Base-by-base conservation (phyloP, 2,888 invertebrate species). In the Stenolophus ochropezus region DNA sequence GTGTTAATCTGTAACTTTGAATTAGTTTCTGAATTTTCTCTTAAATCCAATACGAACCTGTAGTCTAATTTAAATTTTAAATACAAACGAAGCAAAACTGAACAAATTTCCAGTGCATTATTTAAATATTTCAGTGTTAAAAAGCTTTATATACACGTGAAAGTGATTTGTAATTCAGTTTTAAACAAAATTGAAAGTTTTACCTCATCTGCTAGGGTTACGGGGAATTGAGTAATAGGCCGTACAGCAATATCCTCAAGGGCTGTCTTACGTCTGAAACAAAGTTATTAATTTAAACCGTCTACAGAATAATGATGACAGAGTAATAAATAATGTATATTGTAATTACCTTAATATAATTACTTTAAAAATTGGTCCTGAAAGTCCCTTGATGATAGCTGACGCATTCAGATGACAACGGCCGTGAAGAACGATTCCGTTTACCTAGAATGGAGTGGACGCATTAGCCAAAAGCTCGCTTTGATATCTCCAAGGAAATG, bases 341-440 rank as follows among this genome's bases (percentile, higher is more conserved):
- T 27, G 49, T 49, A 49, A 49, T 90, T 90, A 97, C 97, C 97
- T 94, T 85, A 96, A 90, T 74, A 97, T 91, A 84, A 98, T 94
- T 87, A 98, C 93, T 89, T 96, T 97, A 90, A 97, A 94, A 84
- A 93, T 91, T 16, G 94, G 94, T 61, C 95, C 95, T 6, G 95
- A 93, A 84, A 98, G 91, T 73, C 96, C 95, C 90, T 98, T 98
- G 89, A 99, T 98, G 88, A 98, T 95, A 21, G 96, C 96, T 0
- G 98, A 97, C 18, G 98, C 98, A 89, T 98, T 98, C 84, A 98
- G 93, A 89, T 99, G 99, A 89, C 98, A 98, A 86, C 98, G 92
- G 82, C 98, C 98, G 89, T 97, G 95, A 71, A 99, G 91, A 14
- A 98, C 97, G 83, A 95, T 94, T 6, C 98, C 98, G 90, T 99